These are phyloP conservation scores for Nowickia ferox DNA, from an alignment of 2,888 invertebrate genomes.

Conservation along the genomic window DNA sequence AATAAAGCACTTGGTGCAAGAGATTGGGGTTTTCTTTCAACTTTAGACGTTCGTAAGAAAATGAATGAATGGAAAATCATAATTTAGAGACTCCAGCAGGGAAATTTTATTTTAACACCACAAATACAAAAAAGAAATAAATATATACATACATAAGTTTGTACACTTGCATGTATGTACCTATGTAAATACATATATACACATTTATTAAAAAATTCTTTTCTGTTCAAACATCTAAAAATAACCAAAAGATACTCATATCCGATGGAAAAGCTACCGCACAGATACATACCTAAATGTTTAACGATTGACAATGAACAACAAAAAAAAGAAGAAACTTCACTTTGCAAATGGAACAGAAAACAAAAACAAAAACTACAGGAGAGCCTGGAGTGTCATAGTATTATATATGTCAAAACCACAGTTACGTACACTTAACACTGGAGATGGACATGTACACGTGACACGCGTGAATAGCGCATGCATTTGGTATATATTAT, in stretches of 20 bases:
- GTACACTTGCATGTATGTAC: not conserved
- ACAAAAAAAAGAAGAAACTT: slow-evolving; percentile 48
- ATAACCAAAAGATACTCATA: slow-evolving; percentile 40
- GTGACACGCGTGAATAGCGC: not conserved
- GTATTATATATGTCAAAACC: slow-evolving; percentile 50
- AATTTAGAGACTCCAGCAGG: slow-evolving; percentile 7
- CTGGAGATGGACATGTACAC: not conserved
- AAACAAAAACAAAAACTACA: slow-evolving; percentile 20
- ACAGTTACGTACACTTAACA: slow-evolving; percentile 28
- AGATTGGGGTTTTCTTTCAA: slow-evolving; percentile 32
- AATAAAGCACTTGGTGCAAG: slow-evolving; percentile 26
- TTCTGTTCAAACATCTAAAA: slow-evolving; percentile 15
- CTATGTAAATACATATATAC: too few species aligned
- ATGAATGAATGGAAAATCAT: slow-evolving; percentile 1
- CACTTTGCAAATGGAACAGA: slow-evolving; percentile 46
- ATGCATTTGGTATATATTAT: not conserved
- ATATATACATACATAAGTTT: too few species aligned
- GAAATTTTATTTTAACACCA: not conserved
- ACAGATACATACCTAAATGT: slow-evolving; percentile 74
- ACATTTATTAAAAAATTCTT: not conserved
- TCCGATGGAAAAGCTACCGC: slow-evolving; percentile 70
- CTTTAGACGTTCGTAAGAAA: slow-evolving; percentile 22
- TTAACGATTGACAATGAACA: slow-evolving; percentile 68
- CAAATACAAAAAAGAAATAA: slow-evolving; percentile 9
- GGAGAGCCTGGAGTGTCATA: slow-evolving; percentile 54